A percentile compares a stretch with the other conserved stretches of the same genome.
Evolutionary conservation across 2,113 vertebrate genomes (phyloP).

Genomic region (Macrotis lagotis): DNA sequence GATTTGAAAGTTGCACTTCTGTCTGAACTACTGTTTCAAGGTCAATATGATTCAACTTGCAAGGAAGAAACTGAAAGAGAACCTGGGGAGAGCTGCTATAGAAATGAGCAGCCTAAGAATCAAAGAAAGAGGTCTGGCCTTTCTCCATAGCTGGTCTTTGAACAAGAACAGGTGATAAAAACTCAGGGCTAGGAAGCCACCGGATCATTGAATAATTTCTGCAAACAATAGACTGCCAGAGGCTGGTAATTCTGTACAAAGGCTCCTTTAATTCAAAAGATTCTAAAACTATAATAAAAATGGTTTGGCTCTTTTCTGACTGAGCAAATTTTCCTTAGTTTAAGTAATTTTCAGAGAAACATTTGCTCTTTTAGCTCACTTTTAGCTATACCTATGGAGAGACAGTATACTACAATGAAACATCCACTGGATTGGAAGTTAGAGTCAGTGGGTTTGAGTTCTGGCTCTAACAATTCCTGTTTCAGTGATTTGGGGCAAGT

Average conservation of each 20-base stretch:
- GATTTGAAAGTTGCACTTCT: background rate
- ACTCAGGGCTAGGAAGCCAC: background rate
- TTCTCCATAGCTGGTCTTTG: slow-evolving; percentile 14
- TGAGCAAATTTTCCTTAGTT: slow-evolving; percentile 13
- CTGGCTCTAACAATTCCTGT: background rate
- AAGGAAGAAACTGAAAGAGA: slow-evolving; percentile 27
- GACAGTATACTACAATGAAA: background rate
- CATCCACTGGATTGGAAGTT: background rate
- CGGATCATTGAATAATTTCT: background rate
- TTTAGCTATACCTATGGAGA: slow-evolving; percentile 1
- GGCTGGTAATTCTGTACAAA: background rate
- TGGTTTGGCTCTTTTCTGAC: background rate
- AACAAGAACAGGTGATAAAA: slow-evolving; percentile 18
- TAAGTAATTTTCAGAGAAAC: slow-evolving; percentile 17
- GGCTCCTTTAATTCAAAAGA: slow-evolving; percentile 17
- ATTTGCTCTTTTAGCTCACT: background rate
- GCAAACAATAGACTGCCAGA: background rate
- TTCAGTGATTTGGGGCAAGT: background rate
- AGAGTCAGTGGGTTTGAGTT: background rate
- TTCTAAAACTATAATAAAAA: background rate
- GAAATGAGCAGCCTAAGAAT: background rate
- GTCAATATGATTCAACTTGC: slow-evolving; percentile 18
- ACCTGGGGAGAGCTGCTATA: rapidly evolving
- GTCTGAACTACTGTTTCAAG: slow-evolving; percentile 12
- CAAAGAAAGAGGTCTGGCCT: background rate